phyloP scores from a whole-genome alignment of 2,797 vertebrate genomes.

The Acropternis orthonyx region DNA sequence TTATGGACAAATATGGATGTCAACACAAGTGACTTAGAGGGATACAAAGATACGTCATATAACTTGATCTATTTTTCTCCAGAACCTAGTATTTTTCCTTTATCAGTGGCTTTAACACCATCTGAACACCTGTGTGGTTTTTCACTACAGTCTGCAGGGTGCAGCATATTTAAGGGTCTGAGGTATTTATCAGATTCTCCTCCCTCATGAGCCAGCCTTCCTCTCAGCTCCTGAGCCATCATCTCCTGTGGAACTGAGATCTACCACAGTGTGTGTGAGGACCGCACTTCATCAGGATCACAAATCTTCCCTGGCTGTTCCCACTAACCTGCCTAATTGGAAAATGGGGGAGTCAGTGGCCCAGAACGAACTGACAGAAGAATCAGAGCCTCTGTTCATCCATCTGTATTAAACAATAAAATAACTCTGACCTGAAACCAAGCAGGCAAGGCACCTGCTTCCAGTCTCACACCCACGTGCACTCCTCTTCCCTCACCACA shows the following conservation, averaged over 20 bases:
- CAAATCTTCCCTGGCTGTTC: background rate
- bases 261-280: background rate
- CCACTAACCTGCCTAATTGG: background rate
- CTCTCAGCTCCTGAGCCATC: background rate
- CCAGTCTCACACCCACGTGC: background rate
- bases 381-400: background rate
- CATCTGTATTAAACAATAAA: background rate
- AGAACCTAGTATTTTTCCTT: background rate
- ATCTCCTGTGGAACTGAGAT: background rate
- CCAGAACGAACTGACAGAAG: background rate
- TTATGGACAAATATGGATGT: background rate
- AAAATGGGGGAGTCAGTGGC: background rate
- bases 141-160: background rate
- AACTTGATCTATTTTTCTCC: background rate
- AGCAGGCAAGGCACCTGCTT: background rate
- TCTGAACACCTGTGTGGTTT: background rate
- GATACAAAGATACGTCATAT: background rate
- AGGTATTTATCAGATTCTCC: background rate
- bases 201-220: background rate
- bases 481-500: background rate
- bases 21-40: background rate
- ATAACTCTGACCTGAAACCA: background rate
- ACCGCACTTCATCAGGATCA: background rate
- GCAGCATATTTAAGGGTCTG: background rate
- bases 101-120: background rate